phyloP scores from a whole-genome alignment of 2,797 vertebrate species.

The Cossypha heuglini region DNA sequence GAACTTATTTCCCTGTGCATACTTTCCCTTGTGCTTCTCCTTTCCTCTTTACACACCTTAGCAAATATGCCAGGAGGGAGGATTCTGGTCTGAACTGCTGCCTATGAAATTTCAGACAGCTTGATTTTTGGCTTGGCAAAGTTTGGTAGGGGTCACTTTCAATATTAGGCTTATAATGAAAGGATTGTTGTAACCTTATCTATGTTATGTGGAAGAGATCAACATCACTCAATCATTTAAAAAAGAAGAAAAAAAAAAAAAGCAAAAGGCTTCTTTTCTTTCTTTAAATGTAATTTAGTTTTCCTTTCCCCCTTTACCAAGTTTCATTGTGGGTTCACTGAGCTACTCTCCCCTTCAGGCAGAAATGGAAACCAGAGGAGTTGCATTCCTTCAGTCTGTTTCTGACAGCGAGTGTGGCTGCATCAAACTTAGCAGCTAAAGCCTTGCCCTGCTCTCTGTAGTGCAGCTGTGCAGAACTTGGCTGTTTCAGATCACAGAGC shows the following conservation, averaged over 20 bases:
- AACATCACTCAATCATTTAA: background rate
- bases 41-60: slow-evolving; percentile 18
- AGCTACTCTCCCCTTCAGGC: slow-evolving; percentile 57
- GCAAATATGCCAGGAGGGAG: background rate
- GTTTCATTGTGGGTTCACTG: slow-evolving; percentile 47
- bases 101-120: slow-evolving; percentile 38
- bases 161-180: slow-evolving; percentile 46
- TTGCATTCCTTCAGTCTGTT: slow-evolving; percentile 56
- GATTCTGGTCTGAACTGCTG: slow-evolving; percentile 3
- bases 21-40: background rate
- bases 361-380: slow-evolving; percentile 66
- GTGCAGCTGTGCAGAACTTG: slow-evolving; percentile 45
- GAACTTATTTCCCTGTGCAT: background rate
- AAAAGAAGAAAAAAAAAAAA: background rate
- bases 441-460: slow-evolving; percentile 34
- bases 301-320: slow-evolving; percentile 19
- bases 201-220: slow-evolving; percentile 32
- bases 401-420: slow-evolving; percentile 26
- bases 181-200: slow-evolving; percentile 56
- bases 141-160: background rate
- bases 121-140: slow-evolving; percentile 31
- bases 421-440: slow-evolving; percentile 39
- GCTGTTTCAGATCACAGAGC: slow-evolving; percentile 19
- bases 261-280: slow-evolving; percentile 13
- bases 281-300: slow-evolving; percentile 25